Base-by-base conservation (phyloP, 2,113 vertebrate species). In the Etia nguti region DNA sequence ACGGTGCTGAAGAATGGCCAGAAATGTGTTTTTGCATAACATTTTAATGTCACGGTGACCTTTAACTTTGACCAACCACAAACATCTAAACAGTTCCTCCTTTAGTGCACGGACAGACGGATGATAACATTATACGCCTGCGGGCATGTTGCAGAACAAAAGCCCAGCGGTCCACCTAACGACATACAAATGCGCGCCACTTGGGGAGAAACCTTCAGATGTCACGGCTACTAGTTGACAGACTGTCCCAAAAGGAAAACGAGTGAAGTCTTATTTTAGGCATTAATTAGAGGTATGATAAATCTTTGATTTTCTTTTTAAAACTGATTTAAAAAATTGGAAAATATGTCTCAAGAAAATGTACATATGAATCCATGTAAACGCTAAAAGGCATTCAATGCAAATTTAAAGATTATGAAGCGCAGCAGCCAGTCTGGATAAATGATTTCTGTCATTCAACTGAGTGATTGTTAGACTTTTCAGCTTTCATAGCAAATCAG, bases 151-250 rank as follows among this genome's bases (percentile, higher is more conserved):
- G 46, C 26, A 31, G 73, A 77, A 52, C 73, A 52, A 31, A 77
- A 31, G 34, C 10, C 46, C 46, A 52, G 26, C 26, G 1, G 70
- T 20, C 70, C 22, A 16, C 43, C 43, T 48, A 75, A 75, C 1
- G 6, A 26, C 73, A 77, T 52, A 90, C 48, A 82, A 90, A 90
- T 89, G 92, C 48, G 55, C 80, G 85, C 46, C 16, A 1, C 46
- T 84, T 86, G 52, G 80, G 83, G 10, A 46, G 79, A 88, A 86
- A 86, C 84, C 86, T 31, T 92, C 82, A 85, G 56, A 89, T 82
- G 88, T 88, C 84, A 68, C 41, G 77, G 90, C 91, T 93, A 89
- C 89, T 84, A 70, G 65, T 91, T 90, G 87, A 91, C 89, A 80
- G 73, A 90, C n/a, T 86, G 85, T 86, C 85, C 81, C 79, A 79